These are phyloP conservation scores for Phymorhynchus buccinoides DNA, from an alignment of 1,140 invertebrate species.

Conservation along the genomic window DNA sequence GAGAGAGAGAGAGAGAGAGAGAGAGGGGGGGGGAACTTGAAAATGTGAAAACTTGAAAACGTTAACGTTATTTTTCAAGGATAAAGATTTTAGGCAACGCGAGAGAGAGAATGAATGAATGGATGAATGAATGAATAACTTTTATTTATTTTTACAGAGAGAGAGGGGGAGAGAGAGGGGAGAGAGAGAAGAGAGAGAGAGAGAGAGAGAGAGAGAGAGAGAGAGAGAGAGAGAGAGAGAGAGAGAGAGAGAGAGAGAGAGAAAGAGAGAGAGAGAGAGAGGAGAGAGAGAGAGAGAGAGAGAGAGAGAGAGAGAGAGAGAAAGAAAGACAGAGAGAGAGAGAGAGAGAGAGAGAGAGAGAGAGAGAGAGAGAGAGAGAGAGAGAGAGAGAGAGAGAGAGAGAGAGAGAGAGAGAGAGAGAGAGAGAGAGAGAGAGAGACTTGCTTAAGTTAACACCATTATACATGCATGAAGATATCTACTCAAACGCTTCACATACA, in stretches of 20 bases:
- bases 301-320: not conserved
- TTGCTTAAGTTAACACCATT: too few relatives aligned
- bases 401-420: too few relatives aligned
- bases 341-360: not conserved
- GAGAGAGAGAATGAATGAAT: too few relatives aligned
- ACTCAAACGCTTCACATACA: too few relatives aligned
- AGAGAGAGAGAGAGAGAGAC: too few relatives aligned
- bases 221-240: slow-evolving; percentile 3
- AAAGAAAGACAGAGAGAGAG: not conserved
- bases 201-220: slow-evolving; percentile 27
- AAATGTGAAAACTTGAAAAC: too few relatives aligned
- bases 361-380: not conserved
- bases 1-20: slow-evolving; percentile 24
- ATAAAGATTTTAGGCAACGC: too few relatives aligned
- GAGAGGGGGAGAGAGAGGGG: not conserved
- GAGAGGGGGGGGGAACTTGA: not conserved
- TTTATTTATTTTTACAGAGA: too few relatives aligned
- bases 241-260: not conserved
- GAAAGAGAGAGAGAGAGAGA: not conserved
- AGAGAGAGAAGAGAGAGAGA: not conserved
- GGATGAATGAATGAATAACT: too few relatives aligned
- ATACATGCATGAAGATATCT: too few relatives aligned
- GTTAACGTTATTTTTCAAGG: too few relatives aligned
- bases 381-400: not conserved
- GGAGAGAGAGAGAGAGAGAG: not conserved